Evolutionary conservation across 2,888 invertebrate species (phyloP).

Genomic region (Drosophila cyrtoloma): DNA sequence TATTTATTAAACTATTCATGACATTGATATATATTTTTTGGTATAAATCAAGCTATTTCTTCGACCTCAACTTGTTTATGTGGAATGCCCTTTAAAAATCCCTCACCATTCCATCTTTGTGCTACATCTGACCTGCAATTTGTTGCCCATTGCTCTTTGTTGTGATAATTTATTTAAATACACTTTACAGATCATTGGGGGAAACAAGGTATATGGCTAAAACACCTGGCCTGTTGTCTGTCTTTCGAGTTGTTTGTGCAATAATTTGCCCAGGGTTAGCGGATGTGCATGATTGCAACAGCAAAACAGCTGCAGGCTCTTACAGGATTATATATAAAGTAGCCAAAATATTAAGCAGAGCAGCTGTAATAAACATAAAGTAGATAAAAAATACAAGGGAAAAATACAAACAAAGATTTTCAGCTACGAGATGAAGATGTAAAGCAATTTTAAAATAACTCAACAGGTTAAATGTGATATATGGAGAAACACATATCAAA

Average conservation of each 20-base stretch:
- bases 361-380: constrained; percentile 4
- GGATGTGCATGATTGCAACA: constrained; percentile 43
- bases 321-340: constrained; percentile 9
- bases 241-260: constrained; percentile 31
- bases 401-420: constrained; percentile 5
- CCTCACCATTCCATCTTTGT: not conserved
- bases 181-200: constrained; percentile 58
- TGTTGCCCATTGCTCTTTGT: constrained; percentile 38
- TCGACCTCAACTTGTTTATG: constrained; percentile 19
- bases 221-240: constrained; percentile 57
- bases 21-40: not conserved
- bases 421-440: not conserved
- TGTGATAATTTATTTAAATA: constrained; percentile 73
- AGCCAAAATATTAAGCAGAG: constrained; percentile 25
- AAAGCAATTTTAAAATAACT: constrained; percentile 2
- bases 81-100: constrained; percentile 1
- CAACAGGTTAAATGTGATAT: constrained; percentile 21
- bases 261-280: constrained; percentile 42
- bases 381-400: not conserved
- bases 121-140: constrained; percentile 28
- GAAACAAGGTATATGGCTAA: constrained; percentile 4
- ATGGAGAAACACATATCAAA: constrained; percentile 64
- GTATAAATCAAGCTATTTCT: constrained; percentile 1
- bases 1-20: not conserved
- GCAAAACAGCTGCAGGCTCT: constrained; percentile 36